Evolutionary conservation across 2,797 vertebrate genomes (phyloP).

Genomic region (Selene dorsalis): DNA sequence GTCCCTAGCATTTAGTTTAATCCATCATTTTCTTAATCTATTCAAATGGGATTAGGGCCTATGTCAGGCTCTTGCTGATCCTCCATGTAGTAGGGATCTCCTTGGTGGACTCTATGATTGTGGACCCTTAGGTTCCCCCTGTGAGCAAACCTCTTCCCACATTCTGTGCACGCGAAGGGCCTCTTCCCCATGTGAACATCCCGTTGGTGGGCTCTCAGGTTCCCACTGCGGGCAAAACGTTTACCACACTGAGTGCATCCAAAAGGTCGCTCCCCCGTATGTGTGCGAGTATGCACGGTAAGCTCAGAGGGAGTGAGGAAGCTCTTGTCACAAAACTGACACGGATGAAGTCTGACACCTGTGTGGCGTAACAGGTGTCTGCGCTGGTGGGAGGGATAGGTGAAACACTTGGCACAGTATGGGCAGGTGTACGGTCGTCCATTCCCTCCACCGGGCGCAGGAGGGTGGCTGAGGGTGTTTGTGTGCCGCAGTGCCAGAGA

Average conservation of each 20-base stretch:
- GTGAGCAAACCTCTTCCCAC: constrained; percentile 83
- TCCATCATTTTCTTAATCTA: neutral
- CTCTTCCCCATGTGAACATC: constrained; percentile 85
- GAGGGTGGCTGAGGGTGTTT: constrained; percentile 58
- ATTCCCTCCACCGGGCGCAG: constrained; percentile 59
- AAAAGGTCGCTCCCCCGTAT: constrained; percentile 83
- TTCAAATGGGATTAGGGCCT: constrained; percentile 65
- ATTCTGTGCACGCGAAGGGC: constrained; percentile 82
- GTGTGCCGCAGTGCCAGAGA: constrained; percentile 62
- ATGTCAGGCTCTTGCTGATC: constrained; percentile 74
- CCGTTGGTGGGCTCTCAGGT: constrained; percentile 82
- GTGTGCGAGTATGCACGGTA: constrained; percentile 82
- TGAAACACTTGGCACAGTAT: constrained; percentile 82
- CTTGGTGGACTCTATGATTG: constrained; percentile 83
- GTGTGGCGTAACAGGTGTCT: constrained; percentile 83
- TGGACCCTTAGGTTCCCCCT: constrained; percentile 83
- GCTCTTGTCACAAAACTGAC: constrained; percentile 83
- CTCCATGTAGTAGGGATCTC: constrained; percentile 77
- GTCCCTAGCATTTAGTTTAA: neutral
- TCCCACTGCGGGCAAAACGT: constrained; percentile 82
- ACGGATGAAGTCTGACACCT: constrained; percentile 80
- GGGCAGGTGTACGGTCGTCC: constrained; percentile 82
- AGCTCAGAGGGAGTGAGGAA: constrained; percentile 84
- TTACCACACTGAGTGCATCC: constrained; percentile 82
- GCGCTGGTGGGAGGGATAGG: constrained; percentile 83